Base-by-base conservation (phyloP, 2,113 vertebrate species). In the Danionella cerebrum region DNA sequence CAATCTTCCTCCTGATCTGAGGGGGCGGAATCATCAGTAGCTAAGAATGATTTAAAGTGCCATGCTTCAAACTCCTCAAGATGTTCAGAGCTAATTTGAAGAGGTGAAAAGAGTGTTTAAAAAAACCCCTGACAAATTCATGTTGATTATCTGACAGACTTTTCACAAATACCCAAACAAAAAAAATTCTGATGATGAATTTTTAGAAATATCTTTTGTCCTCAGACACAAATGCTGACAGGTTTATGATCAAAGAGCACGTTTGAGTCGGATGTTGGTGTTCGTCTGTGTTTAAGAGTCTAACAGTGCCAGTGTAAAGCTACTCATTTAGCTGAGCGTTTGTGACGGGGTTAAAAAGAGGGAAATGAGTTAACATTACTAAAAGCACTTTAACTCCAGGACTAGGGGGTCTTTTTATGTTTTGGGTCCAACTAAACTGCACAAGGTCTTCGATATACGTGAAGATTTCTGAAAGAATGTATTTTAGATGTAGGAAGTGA, bases 321-420 rank as follows among this genome's bases (percentile, higher is more conserved):
- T 79, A 45, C 67, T 31, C 14, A 55, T 29, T 27, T 57, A 27
- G 21, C 48, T 50, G 44, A 38, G 47, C 66, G 62, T 69, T 70
- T 52, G 58, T 65, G 70, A 73, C 73, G 67, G 57, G 63, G 72
- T 60, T 58, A 67, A 69, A 24, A 13, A 33, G 22, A 42, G 58
- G 16, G 53, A 29, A 47, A 24, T 78, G 74, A 69, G 69, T 75
- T 83, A 81, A 82, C 76, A 71, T 53, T 84, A 87, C 84, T 89
- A 88, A 87, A 88, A 81, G 84, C 86, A 89, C 85, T 88, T 87
- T 86, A 84, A 85, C 76, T 75, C 54, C 19, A 62, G 29, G 60
- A 13, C 42, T 63, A 73, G 77, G 33, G 51, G 65, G 27, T 73
- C 29, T 65, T 55, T 59, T 21, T 65, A 50, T 62, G 16, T 70